Evolutionary conservation across 2,888 invertebrate genomes (phyloP).

Genomic region (Drosophila atroscutellata): DNA sequence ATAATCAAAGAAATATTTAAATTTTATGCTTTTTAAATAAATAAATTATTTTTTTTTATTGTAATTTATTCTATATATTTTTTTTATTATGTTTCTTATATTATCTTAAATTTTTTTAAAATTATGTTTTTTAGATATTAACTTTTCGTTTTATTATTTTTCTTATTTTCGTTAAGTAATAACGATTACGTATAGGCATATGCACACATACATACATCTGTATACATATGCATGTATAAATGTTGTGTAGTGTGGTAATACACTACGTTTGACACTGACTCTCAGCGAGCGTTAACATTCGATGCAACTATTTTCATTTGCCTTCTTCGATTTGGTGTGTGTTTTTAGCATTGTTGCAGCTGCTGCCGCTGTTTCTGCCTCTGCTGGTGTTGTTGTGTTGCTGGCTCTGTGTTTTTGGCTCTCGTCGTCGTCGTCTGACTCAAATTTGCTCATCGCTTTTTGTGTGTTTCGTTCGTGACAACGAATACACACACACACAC

Average conservation of each 20-base stretch:
- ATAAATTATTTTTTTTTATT: background rate
- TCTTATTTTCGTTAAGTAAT: background rate
- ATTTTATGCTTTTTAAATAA: background rate
- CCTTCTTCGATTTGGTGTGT: slow-evolving; percentile 43
- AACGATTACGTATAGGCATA: background rate
- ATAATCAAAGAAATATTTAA: background rate
- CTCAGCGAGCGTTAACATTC: slow-evolving; percentile 19
- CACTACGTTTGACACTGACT: background rate
- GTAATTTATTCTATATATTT: background rate
- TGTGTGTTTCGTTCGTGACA: slow-evolving; percentile 37
- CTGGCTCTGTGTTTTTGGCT: slow-evolving; percentile 23
- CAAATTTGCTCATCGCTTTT: slow-evolving; percentile 37
- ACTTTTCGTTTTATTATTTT: background rate
- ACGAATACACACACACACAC: slow-evolving; percentile 26
- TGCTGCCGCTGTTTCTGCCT: slow-evolving; percentile 12
- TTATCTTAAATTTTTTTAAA: background rate
- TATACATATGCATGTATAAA: background rate
- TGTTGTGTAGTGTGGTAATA: background rate
- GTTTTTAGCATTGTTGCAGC: slow-evolving; percentile 30
- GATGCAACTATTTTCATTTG: slow-evolving; percentile 31
- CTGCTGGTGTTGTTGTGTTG: background rate
- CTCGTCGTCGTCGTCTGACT: slow-evolving; percentile 35
- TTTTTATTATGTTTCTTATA: background rate
- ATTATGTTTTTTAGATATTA: background rate
- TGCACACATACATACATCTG: background rate